phyloP scores from a whole-genome alignment of 2,888 invertebrate species.

The Tholera decimalis region DNA sequence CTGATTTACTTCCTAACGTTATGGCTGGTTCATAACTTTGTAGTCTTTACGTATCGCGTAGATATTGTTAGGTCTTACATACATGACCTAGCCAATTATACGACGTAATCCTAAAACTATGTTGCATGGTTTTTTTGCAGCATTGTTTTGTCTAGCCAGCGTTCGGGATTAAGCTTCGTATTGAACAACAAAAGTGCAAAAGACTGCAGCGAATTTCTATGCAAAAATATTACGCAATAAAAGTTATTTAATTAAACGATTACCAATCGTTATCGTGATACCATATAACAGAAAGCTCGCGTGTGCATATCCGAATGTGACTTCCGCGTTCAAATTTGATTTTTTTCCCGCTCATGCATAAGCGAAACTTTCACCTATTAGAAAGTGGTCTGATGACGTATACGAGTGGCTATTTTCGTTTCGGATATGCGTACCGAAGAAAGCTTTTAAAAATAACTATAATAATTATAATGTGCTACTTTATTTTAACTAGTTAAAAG shows the following conservation, averaged over 20 bases:
- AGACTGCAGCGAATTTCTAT: slow-evolving; percentile 18
- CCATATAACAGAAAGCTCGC: slow-evolving; percentile 70
- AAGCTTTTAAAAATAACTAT: slow-evolving; percentile 68
- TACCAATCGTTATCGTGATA: slow-evolving; percentile 65
- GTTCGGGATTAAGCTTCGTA: too few relatives aligned
- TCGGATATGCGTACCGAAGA: slow-evolving; percentile 62
- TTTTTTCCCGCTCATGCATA: slow-evolving; percentile 68
- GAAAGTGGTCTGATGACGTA: slow-evolving; percentile 71
- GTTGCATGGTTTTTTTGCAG: slow-evolving; percentile 24
- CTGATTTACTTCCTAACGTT: slow-evolving; percentile 69
- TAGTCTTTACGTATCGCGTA: neutral
- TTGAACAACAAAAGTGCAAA: slow-evolving; percentile 7
- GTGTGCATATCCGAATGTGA: slow-evolving; percentile 71
- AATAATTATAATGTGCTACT: slow-evolving; percentile 19
- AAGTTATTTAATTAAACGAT: slow-evolving; percentile 60
- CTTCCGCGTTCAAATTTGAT: slow-evolving; percentile 75
- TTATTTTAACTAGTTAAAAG: slow-evolving; percentile 31
- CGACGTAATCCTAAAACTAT: slow-evolving; percentile 14
- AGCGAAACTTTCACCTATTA: slow-evolving; percentile 74
- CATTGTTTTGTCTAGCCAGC: neutral
- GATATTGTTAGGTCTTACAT: slow-evolving; percentile 19
- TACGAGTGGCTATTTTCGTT: slow-evolving; percentile 63
- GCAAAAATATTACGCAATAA: slow-evolving; percentile 52
- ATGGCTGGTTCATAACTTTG: slow-evolving; percentile 12
- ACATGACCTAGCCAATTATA: slow-evolving; percentile 52